Conservation (phyloP, 92 coral and sea anemone species). For the Ricordea florida region DNA sequence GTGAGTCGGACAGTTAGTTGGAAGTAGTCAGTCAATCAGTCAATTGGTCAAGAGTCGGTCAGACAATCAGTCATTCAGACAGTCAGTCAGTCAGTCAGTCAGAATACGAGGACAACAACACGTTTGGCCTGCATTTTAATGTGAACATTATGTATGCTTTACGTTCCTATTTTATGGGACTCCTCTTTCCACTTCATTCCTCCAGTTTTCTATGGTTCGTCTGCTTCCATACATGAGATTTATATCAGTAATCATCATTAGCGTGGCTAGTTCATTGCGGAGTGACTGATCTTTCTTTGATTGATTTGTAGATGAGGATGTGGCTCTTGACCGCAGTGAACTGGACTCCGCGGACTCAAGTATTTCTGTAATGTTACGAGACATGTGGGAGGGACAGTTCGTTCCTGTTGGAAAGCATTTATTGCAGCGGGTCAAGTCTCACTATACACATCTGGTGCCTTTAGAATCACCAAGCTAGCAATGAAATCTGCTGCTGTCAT, state of each 20-base stretch:
- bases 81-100: too few species aligned
- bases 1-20: too few species aligned
- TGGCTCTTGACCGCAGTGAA: constrained; percentile 67
- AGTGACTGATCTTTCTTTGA: too few species aligned
- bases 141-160: too few species aligned
- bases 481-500: too few species aligned
- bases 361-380: constrained; percentile 68
- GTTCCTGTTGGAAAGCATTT: constrained; percentile 91
- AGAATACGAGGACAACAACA: too few species aligned
- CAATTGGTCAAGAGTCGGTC: too few species aligned
- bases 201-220: background rate
- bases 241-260: too few species aligned
- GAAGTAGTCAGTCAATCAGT: too few species aligned
- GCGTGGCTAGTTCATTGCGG: too few species aligned
- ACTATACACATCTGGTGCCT: constrained; percentile 93
- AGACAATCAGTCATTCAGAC: too few species aligned
- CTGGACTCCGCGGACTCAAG: constrained; percentile 61
- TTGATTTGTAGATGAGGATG: constrained; percentile 81
- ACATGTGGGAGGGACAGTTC: constrained; percentile 89
- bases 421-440: constrained; percentile 78
- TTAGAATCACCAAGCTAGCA: constrained; percentile 85
- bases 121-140: too few species aligned
- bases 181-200: background rate
- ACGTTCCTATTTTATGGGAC: background rate
- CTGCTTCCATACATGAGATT: background rate